phyloP scores from a whole-genome alignment of 2,888 invertebrate genomes.

The Drymonia ruficornis region DNA sequence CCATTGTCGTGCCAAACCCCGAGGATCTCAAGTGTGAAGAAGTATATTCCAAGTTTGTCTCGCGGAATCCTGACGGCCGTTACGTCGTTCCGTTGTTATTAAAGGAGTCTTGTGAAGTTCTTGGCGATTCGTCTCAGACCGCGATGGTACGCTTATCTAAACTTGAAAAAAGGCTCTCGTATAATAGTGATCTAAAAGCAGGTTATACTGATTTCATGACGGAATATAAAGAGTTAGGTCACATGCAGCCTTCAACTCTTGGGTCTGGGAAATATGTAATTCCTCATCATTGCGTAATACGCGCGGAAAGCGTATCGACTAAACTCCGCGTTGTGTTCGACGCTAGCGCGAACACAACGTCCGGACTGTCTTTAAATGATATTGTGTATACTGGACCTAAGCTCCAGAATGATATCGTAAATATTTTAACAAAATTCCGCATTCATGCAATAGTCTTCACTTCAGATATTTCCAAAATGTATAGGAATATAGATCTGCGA shows the following conservation, averaged over 20 bases:
- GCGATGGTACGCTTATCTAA: background rate
- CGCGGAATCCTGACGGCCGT: too few relatives aligned
- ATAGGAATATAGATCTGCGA: conserved; percentile 6
- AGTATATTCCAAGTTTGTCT: background rate
- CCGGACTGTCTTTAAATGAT: background rate
- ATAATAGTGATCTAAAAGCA: background rate
- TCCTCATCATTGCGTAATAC: background rate
- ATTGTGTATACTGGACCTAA: background rate
- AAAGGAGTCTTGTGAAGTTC: background rate
- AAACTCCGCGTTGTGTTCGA: background rate
- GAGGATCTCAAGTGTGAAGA: background rate
- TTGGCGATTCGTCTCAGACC: background rate
- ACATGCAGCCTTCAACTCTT: too few relatives aligned
- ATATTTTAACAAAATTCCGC: too few relatives aligned
- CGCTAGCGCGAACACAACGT: background rate
- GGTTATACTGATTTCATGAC: background rate
- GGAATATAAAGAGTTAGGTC: background rate
- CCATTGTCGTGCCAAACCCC: background rate
- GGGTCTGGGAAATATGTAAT: background rate
- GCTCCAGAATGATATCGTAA: too few relatives aligned
- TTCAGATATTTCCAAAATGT: conserved; percentile 2
- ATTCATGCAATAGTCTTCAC: background rate
- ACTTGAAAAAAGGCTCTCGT: background rate
- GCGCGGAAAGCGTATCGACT: background rate
- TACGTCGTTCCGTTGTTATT: background rate